Evolutionary conservation across 2,113 vertebrate species (phyloP).

Genomic region (Phrynosoma platyrhinos): DNA sequence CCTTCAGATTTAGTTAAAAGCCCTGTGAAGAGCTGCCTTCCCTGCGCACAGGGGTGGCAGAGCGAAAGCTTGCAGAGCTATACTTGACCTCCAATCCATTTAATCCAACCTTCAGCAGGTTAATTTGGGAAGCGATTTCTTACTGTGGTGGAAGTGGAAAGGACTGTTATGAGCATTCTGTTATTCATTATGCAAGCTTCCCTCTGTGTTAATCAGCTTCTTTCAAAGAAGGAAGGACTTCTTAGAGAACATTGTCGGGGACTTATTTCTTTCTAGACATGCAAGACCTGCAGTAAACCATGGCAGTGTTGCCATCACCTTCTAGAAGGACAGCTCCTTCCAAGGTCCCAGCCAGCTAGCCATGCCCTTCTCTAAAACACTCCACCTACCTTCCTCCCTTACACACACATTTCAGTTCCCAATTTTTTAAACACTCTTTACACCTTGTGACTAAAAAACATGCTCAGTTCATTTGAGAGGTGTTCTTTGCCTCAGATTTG

Average conservation of each 20-base stretch:
- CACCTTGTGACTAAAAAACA: background rate
- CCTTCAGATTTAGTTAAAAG: background rate
- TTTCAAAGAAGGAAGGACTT: background rate
- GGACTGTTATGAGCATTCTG: background rate
- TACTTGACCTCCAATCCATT: slow-evolving; percentile 59
- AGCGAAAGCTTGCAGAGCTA: background rate
- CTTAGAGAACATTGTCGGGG: background rate
- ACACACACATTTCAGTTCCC: too few species aligned
- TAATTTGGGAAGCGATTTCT: slow-evolving; percentile 60
- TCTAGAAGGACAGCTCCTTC: background rate
- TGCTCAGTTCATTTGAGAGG: background rate
- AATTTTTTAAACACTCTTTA: background rate
- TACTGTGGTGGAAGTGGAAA: background rate
- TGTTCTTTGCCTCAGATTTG: background rate
- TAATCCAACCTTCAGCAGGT: slow-evolving; percentile 53
- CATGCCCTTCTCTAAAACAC: background rate
- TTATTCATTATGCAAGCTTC: slow-evolving; percentile 4
- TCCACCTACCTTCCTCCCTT: background rate
- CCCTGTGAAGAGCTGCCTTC: rapidly evolving
- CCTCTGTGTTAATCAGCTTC: background rate
- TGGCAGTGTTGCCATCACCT: background rate
- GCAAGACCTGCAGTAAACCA: background rate
- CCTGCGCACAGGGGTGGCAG: rapidly evolving
- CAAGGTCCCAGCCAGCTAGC: background rate
- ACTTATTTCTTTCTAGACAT: background rate